Evolutionary conservation across 2,113 vertebrate species (phyloP).

Genomic region (Syrrhaptes paradoxus): DNA sequence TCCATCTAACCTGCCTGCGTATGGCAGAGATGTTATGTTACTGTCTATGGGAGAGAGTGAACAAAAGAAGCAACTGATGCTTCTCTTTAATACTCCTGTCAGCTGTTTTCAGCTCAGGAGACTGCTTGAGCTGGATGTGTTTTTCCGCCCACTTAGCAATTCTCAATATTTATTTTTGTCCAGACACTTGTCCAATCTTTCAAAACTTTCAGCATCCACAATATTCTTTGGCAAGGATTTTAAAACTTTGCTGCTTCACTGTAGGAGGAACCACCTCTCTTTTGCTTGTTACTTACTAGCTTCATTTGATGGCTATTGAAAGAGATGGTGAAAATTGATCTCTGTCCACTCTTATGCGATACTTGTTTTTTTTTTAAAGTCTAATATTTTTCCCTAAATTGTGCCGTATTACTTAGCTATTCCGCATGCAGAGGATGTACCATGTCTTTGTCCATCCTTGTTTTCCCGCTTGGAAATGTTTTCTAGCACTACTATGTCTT

Average conservation of each 20-base stretch:
- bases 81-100: background rate
- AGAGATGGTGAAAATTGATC: background rate
- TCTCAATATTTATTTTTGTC: background rate
- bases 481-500: background rate
- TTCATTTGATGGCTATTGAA: background rate
- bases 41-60: background rate
- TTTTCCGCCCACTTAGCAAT: background rate
- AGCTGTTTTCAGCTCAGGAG: background rate
- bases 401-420: background rate
- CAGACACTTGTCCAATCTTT: background rate
- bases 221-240: background rate
- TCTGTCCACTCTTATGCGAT: background rate
- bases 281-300: background rate
- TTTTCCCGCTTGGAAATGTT: background rate
- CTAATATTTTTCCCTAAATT: background rate
- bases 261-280: background rate
- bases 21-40: background rate
- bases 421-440: background rate
- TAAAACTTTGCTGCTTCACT: background rate
- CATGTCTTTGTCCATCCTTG: background rate
- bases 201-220: background rate
- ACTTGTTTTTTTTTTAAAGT: background rate
- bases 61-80: background rate
- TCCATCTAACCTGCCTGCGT: background rate
- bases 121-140: background rate